phyloP scores from a whole-genome alignment of 2,113 vertebrate genomes.

The Xenopus borealis region DNA sequence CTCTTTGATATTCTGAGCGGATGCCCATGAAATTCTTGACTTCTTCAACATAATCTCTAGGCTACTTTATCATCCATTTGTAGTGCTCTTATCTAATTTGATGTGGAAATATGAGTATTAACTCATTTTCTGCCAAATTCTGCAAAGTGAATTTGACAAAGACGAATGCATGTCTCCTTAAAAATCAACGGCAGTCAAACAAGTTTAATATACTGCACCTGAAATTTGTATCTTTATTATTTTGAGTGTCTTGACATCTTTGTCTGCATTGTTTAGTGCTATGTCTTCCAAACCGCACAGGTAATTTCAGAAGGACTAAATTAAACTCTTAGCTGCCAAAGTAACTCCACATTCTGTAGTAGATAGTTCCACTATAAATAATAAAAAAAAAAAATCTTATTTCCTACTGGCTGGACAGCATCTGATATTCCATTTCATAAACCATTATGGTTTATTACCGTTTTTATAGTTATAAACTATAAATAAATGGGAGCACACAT shows the following conservation, averaged over 20 bases:
- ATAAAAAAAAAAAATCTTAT: not conserved
- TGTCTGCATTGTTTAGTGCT: slow-evolving; percentile 12
- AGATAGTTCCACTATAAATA: not conserved
- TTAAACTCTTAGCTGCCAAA: slow-evolving; percentile 18
- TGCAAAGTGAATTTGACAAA: slow-evolving; percentile 39
- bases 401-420: not conserved
- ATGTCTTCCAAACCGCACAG: not conserved
- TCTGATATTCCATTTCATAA: slow-evolving; percentile 1
- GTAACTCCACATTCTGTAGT: not conserved
- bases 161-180: slow-evolving; percentile 26
- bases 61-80: slow-evolving; percentile 46
- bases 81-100: slow-evolving; percentile 47
- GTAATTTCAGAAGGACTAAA: slow-evolving; percentile 27
- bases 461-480: not conserved
- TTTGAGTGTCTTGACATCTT: slow-evolving; percentile 34
- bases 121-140: slow-evolving; percentile 41
- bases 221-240: slow-evolving; percentile 42
- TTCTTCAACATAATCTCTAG: slow-evolving; percentile 43
- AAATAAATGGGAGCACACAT: not conserved
- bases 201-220: slow-evolving; percentile 37
- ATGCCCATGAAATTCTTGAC: slow-evolving; percentile 35
- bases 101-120: slow-evolving; percentile 47
- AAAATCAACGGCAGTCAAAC: slow-evolving; percentile 29
- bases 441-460: not conserved
- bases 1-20: slow-evolving; percentile 44